Evolutionary conservation across 2,888 invertebrate genomes (phyloP), one percentile per base, ranked within the genome.

Genomic region (Apodemia duryi): DNA sequence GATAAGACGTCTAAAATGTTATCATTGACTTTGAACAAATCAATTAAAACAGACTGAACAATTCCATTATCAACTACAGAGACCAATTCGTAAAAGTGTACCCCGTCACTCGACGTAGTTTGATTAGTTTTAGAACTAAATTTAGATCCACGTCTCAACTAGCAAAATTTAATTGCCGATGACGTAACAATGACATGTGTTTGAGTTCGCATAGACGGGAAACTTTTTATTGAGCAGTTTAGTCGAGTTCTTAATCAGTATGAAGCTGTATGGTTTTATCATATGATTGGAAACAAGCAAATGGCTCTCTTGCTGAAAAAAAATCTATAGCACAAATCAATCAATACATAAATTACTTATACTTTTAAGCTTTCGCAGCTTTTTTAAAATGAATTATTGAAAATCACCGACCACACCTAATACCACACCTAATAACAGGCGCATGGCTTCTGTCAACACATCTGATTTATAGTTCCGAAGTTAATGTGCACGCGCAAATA

Each of bases 51-150:
- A 29, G 57, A 57, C 32, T 57, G 29, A 32, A 6, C 57, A 54
- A 29, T 54, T 28, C 29, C 21, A 54, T 54, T 54, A 54, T 29
- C 54, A 2, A 29, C 1, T 9, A 52, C 28, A 4, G 21, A 29
- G 29, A 28, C 5, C 54, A 28, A 54, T 29, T 28, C 54, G 29
- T 29, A 54, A 54, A 54, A 54, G 54, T 54, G 54, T 54, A 10
- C 6, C 28, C 54, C 54, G 54, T 29, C 54, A 29, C 29, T 54
- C 7, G 54, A 54, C 29, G 28, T 54, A 54, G 54, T 29, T 54
- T 29, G 54, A 54, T 54, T 54, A 54, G 54, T 54, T 54, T 54
- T 29, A 29, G 54, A 54, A 54, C 54, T 54, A 54, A 54, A 29
- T 54, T 54, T 54, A 54, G 54, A 54, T 54, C 54, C 11, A 11